Conservation (phyloP, 2,113 vertebrate genomes). For the Polypterus bichir region DNA sequence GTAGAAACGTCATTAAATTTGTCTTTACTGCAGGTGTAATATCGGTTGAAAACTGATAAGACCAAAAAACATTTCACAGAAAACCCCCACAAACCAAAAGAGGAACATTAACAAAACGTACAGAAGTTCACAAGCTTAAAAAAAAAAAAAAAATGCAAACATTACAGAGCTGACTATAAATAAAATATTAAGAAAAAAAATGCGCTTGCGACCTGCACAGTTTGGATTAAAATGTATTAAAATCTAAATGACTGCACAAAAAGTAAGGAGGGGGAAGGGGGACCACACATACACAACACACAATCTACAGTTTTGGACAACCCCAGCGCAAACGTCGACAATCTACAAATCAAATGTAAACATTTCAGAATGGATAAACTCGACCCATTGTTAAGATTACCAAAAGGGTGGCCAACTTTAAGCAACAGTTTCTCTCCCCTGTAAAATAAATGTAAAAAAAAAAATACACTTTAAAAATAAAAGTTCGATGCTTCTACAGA, state of each 20-base stretch:
- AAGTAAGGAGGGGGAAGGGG: slow-evolving; percentile 22
- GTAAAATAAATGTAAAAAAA: slow-evolving; percentile 41
- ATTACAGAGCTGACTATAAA: slow-evolving; percentile 71
- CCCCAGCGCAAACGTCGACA: slow-evolving; percentile 45
- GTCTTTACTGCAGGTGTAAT: slow-evolving; percentile 39
- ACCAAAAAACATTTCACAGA: slow-evolving; percentile 66
- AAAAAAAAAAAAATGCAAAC: slow-evolving; percentile 31
- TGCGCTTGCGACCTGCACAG: slow-evolving; percentile 71
- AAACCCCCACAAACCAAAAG: slow-evolving; percentile 51
- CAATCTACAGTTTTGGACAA: slow-evolving; percentile 49
- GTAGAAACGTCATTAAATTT: slow-evolving; percentile 60
- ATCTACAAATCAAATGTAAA: slow-evolving; percentile 68
- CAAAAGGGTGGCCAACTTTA: slow-evolving; percentile 16
- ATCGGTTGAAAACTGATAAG: slow-evolving; percentile 56
- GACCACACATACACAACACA: slow-evolving; percentile 6
- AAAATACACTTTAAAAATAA: slow-evolving; percentile 37
- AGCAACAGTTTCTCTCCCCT: slow-evolving; percentile 44
- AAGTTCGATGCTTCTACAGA: slow-evolving; percentile 52
- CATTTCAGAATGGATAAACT: slow-evolving; percentile 29
- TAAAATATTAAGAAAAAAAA: slow-evolving; percentile 50
- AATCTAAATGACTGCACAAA: slow-evolving; percentile 34
- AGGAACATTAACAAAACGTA: slow-evolving; percentile 50
- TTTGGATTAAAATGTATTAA: slow-evolving; percentile 38
- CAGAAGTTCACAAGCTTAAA: slow-evolving; percentile 57
- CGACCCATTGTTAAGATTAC: too few species aligned